phyloP scores from a whole-genome alignment of 2,113 vertebrate genomes.

The Dicentrarchus labrax region DNA sequence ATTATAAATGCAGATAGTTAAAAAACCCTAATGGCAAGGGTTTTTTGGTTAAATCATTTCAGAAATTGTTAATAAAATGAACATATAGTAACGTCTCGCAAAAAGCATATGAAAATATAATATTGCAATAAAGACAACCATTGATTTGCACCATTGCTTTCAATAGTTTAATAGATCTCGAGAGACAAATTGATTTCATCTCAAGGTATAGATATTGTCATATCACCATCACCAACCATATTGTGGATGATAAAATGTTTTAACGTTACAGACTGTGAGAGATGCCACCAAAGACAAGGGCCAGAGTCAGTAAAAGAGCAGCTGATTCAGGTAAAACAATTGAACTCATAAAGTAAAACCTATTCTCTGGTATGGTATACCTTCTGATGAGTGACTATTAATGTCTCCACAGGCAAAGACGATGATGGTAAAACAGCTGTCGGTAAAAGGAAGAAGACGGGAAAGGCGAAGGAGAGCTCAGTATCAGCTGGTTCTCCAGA shows the following conservation, averaged over 20 bases:
- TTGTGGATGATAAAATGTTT: no score
- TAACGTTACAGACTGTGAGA: slow-evolving; percentile 43
- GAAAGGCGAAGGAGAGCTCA: slow-evolving; percentile 51
- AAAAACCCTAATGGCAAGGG: no score
- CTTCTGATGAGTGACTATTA: neutral
- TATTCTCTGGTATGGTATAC: neutral
- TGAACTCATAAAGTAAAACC: fast-evolving
- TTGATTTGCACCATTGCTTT: neutral
- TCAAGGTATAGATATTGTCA: neutral
- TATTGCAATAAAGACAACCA: neutral
- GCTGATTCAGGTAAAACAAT: slow-evolving; percentile 72
- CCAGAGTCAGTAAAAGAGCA: slow-evolving; percentile 60
- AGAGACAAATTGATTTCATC: neutral
- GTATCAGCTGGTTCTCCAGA: slow-evolving; percentile 31
- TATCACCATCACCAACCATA: neutral
- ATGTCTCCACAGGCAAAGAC: slow-evolving; percentile 38
- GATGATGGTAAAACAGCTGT: slow-evolving; percentile 42
- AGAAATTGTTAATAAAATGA: no score
- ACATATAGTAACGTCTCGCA: neutral
- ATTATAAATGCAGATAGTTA: neutral
- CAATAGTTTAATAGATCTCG: neutral
- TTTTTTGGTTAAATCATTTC: no score
- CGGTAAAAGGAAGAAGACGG: slow-evolving; percentile 69
- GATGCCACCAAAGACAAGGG: slow-evolving; percentile 82
- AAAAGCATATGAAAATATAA: neutral